A percentile compares a stretch with the other conserved stretches of the same genome.
Evolutionary conservation across 2,113 vertebrate genomes (phyloP).

Genomic region (Dipodomys spectabilis): DNA sequence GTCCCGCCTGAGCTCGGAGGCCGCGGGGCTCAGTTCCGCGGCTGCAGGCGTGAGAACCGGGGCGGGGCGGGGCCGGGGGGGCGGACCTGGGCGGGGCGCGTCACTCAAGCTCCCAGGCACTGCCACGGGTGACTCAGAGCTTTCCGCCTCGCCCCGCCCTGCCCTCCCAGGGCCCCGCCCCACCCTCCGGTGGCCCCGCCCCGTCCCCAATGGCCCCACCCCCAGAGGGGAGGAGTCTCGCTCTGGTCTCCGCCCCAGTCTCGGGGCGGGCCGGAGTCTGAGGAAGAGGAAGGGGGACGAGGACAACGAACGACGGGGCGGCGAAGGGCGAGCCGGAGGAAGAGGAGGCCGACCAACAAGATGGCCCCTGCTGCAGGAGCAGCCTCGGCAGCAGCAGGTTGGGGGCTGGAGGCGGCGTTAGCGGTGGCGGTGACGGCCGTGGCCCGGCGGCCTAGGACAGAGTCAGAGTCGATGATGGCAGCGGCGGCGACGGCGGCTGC

Average conservation of each 20-base stretch:
- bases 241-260: constrained; percentile 60
- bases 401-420: constrained; percentile 76
- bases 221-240: constrained; percentile 31
- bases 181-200: background rate
- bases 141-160: background rate
- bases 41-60: background rate
- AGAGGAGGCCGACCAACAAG: constrained; percentile 84
- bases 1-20: background rate
- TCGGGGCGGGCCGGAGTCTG: constrained; percentile 69
- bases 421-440: constrained; percentile 74
- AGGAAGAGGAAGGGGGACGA: constrained; percentile 67
- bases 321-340: constrained; percentile 69
- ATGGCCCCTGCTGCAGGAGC: constrained; percentile 88
- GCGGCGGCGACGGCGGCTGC: constrained; percentile 65
- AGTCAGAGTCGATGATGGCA: constrained; percentile 71
- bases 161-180: constrained; percentile 22
- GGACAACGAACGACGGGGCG: constrained; percentile 46
- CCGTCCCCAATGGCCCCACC: background rate
- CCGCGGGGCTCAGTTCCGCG: background rate
- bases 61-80: background rate
- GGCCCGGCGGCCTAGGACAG: constrained; percentile 75
- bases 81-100: background rate
- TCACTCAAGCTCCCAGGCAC: background rate
- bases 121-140: constrained; percentile 63
- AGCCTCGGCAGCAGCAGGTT: constrained; percentile 83